Base-by-base conservation (phyloP, 2,797 vertebrate species). In the Sebastes iracundus region DNA sequence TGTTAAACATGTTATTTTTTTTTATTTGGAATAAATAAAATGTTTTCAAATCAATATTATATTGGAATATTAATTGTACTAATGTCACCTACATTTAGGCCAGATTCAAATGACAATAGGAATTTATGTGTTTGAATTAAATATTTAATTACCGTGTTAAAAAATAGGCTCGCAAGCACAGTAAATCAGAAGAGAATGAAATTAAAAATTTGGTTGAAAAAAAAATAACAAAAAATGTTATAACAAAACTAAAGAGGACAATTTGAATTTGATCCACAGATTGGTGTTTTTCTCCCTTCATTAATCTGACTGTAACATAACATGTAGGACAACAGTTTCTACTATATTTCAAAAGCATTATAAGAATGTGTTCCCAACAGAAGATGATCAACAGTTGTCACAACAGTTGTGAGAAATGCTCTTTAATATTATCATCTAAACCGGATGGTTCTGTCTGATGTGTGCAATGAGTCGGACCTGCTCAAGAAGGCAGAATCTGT, bases 391-490 rank as follows among this genome's bases (percentile, higher is more conserved):
- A 88, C 90, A 90, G 90, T 91, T 91, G 83, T 80, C 52, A 49
- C 14, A 72, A 82, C 84, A 90, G 89, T 93, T 88, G 84, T 75
- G 75, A 81, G 61, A 81, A 74, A 85, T 62, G 74, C 62, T 82
- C 87, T 90, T 84, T 88, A 86, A 84, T 83, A 80, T 73, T 33
- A 70, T 82, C 73, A 79, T 89, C 83, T 63, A 25, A 81, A 89
- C 66, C 70, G 72, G 71, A 89, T 90, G 78, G 83, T 91, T 82
- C 59, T 81, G 84, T 89, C 75, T 93, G 87, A 92, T 92, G 89
- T 92, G 90, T 89, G 91, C 87, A 90, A 92, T 90, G 88, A 92
- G 87, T 91, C 79, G 73, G 81, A 87, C 85, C 81, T 86, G 68
- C 80, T 89, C 85, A 88, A 90, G 83, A 89, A 87, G 82, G 87